phyloP scores from a whole-genome alignment of 2,113 vertebrate genomes.

The Halichoeres trimaculatus region DNA sequence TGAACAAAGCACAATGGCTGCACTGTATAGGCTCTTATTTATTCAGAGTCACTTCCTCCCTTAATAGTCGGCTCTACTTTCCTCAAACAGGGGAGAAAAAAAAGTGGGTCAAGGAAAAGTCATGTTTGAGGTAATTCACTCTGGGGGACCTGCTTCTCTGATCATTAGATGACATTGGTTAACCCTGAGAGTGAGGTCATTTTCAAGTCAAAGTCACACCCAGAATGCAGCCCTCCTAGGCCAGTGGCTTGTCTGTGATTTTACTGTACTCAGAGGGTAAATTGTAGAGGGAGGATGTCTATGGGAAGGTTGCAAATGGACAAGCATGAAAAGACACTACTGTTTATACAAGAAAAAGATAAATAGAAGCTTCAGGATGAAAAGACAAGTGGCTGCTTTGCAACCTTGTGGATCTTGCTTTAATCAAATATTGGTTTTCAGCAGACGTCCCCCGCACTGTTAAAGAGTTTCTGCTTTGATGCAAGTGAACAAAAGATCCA shows the following conservation, averaged over 20 bases:
- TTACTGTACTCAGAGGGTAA: conserved; percentile 30
- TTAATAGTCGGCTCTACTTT: conserved; percentile 80
- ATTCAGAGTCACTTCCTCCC: conserved; percentile 84
- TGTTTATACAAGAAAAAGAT: conserved; percentile 16
- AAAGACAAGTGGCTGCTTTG: conserved; percentile 12
- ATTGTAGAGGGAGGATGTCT: conserved; percentile 26
- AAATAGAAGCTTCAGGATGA: conserved; percentile 1
- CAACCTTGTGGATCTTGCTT: conserved; percentile 32
- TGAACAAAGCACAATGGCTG: conserved; percentile 84
- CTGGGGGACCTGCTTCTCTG: conserved; percentile 70
- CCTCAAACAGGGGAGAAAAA: conserved; percentile 61
- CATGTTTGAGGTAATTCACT: conserved; percentile 85
- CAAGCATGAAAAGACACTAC: conserved; percentile 34
- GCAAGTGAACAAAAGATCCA: conserved; percentile 60
- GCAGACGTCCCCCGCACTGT: conserved; percentile 17
- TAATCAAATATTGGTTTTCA: conserved; percentile 58
- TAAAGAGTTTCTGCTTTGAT: conserved; percentile 57
- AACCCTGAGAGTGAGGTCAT: conserved; percentile 82
- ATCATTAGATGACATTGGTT: conserved; percentile 82
- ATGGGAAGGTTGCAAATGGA: conserved; percentile 14
- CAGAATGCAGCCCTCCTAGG: conserved; percentile 18
- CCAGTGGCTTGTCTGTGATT: conserved; percentile 39
- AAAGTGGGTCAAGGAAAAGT: conserved; percentile 84
- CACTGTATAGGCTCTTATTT: conserved; percentile 82
- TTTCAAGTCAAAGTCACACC: conserved; percentile 66